phyloP scores from a whole-genome alignment of 2,797 vertebrate species.

The Sebastes minor region DNA sequence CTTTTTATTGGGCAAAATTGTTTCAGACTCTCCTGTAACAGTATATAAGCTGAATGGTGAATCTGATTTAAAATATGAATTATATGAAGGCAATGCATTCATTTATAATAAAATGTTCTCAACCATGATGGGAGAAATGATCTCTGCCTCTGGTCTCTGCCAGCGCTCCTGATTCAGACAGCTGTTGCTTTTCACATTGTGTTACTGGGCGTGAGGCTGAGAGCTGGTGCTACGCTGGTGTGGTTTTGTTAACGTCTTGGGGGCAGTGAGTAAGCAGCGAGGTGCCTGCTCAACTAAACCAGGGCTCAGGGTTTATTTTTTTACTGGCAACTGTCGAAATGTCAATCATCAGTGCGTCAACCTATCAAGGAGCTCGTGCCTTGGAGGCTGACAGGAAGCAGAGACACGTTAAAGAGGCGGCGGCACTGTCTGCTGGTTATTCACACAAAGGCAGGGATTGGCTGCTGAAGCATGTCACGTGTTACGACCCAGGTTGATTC shows the following conservation, averaged over 20 bases:
- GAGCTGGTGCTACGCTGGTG: slow-evolving; percentile 9
- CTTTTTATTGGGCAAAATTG: background rate
- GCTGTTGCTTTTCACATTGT: slow-evolving; percentile 57
- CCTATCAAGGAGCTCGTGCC: slow-evolving; percentile 17
- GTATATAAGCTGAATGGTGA: background rate
- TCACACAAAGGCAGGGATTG: background rate
- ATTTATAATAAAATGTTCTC: background rate
- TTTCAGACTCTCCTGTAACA: background rate
- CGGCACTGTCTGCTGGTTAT: background rate
- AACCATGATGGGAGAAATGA: background rate
- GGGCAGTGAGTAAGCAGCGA: slow-evolving; percentile 34
- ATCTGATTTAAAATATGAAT: background rate
- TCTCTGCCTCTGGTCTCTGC: background rate
- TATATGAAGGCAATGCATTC: background rate
- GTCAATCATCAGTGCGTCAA: slow-evolving; percentile 50
- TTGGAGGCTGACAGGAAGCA: slow-evolving; percentile 58
- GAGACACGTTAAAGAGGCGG: slow-evolving; percentile 8
- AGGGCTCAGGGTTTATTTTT: slow-evolving; percentile 8
- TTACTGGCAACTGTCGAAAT: slow-evolving; percentile 37
- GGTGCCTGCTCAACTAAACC: slow-evolving; percentile 9
- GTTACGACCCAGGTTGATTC: background rate
- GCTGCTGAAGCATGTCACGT: background rate
- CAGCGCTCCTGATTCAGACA: slow-evolving; percentile 14
- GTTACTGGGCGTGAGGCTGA: slow-evolving; percentile 21
- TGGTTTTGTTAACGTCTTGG: slow-evolving; percentile 28